Evolutionary conservation across 2,113 vertebrate genomes (phyloP).

Genomic region (Epinephelus cyanopodus): DNA sequence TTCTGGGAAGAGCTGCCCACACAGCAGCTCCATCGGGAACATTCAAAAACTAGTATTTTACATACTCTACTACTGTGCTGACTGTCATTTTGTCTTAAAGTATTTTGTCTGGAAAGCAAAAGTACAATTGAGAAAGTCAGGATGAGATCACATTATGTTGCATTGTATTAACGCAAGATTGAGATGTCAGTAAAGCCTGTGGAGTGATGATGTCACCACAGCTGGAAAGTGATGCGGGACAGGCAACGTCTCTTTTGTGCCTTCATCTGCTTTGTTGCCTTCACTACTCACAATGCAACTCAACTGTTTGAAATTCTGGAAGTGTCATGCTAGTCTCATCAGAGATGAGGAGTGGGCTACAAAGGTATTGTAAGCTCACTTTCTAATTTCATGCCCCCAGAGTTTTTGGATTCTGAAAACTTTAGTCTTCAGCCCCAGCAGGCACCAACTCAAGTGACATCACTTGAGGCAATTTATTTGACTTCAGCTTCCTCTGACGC

Average conservation of each 20-base stretch:
- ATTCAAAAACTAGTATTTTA: background rate
- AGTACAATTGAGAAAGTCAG: background rate
- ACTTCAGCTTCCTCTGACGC: too few relatives aligned
- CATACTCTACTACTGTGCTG: background rate
- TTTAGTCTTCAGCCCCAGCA: too few relatives aligned
- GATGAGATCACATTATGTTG: background rate
- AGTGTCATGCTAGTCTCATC: too few relatives aligned
- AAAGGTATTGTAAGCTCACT: too few relatives aligned
- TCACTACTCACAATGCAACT: too few relatives aligned
- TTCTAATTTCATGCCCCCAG: too few relatives aligned
- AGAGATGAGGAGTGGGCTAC: too few relatives aligned
- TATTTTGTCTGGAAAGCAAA: background rate
- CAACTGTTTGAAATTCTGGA: too few relatives aligned
- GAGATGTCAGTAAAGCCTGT: background rate
- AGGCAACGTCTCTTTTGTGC: background rate
- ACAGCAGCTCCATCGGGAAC: conserved; percentile 20
- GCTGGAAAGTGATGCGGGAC: background rate
- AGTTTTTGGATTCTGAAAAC: too few relatives aligned
- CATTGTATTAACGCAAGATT: background rate
- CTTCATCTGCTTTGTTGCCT: background rate
- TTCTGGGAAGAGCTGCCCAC: conserved; percentile 36
- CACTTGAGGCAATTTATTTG: too few relatives aligned
- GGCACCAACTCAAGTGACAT: too few relatives aligned
- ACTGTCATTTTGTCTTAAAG: background rate
- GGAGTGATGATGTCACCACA: background rate